A percentile compares a stretch with the other conserved stretches of the same genome.
Evolutionary conservation across 2,113 vertebrate species (phyloP).

Genomic region (Albula goreensis): DNA sequence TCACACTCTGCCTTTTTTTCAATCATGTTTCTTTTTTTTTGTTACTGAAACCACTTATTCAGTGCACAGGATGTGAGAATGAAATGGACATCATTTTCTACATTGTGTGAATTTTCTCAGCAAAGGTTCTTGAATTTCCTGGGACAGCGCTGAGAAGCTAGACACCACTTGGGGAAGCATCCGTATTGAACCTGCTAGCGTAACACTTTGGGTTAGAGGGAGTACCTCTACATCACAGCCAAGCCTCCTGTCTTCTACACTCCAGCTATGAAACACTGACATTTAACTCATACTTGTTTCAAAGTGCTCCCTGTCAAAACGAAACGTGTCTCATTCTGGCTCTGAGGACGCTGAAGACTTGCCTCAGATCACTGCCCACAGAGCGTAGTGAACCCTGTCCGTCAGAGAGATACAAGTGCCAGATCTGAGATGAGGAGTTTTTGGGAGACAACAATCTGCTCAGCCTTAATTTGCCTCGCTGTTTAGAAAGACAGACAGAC

Average conservation of each 20-base stretch:
- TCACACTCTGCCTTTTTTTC: constrained; percentile 76
- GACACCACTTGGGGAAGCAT: not conserved
- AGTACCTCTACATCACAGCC: constrained; percentile 11
- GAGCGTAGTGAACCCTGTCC: constrained; percentile 36
- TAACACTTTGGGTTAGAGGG: constrained; percentile 24
- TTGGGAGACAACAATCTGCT: constrained; percentile 39
- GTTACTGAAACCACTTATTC: constrained; percentile 73
- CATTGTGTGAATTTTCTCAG: too few species aligned
- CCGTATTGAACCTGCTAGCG: not conserved
- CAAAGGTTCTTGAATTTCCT: constrained; percentile 23
- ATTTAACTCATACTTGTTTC: constrained; percentile 6
- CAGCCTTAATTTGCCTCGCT: constrained; percentile 66
- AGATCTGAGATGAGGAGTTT: constrained; percentile 26
- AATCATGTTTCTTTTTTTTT: constrained; percentile 63
- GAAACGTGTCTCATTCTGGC: not conserved
- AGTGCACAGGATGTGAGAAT: constrained; percentile 50
- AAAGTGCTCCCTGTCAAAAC: not conserved
- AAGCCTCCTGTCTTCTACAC: constrained; percentile 8
- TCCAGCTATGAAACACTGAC: not conserved
- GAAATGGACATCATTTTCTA: too few species aligned
- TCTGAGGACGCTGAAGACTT: not conserved
- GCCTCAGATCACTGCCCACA: constrained; percentile 1
- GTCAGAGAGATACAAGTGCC: constrained; percentile 27
- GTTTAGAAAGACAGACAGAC: constrained; percentile 51
- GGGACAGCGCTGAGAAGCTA: constrained; percentile 39